phyloP scores from a whole-genome alignment of 2,113 vertebrate genomes.

The Saguinus imperator region DNA sequence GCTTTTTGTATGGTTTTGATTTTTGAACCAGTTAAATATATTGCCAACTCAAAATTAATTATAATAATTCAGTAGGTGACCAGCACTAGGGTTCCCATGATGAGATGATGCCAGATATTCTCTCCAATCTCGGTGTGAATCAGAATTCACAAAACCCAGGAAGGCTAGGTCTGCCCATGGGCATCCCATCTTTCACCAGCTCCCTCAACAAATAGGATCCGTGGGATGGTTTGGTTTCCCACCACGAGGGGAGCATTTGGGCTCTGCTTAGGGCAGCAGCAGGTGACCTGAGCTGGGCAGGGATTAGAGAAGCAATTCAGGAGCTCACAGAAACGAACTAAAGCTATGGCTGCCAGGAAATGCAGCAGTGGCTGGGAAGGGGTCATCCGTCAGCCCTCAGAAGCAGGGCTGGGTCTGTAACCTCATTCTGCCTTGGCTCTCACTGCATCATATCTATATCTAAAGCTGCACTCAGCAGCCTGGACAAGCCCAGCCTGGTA shows the following conservation, averaged over 20 bases:
- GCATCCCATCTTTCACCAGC: not conserved
- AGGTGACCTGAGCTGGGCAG: not conserved
- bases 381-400: not conserved
- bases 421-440: not conserved
- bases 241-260: not conserved
- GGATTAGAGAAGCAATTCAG: not conserved
- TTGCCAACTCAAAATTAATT: not conserved
- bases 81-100: not conserved
- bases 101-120: not conserved
- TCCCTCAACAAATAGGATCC: not conserved
- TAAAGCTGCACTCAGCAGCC: not conserved
- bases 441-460: not conserved
- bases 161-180: not conserved
- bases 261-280: not conserved
- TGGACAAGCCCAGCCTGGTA: not conserved
- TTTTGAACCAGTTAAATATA: not conserved
- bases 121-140: not conserved
- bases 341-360: not conserved
- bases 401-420: not conserved
- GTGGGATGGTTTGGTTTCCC: not conserved
- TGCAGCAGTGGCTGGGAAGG: not conserved
- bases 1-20: slow-evolving; percentile 6
- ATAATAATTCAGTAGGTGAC: not conserved
- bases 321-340: not conserved
- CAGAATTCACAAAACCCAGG: not conserved